Evolutionary conservation across 2,888 invertebrate genomes (phyloP).

Genomic region (Deroplatys truncata): DNA sequence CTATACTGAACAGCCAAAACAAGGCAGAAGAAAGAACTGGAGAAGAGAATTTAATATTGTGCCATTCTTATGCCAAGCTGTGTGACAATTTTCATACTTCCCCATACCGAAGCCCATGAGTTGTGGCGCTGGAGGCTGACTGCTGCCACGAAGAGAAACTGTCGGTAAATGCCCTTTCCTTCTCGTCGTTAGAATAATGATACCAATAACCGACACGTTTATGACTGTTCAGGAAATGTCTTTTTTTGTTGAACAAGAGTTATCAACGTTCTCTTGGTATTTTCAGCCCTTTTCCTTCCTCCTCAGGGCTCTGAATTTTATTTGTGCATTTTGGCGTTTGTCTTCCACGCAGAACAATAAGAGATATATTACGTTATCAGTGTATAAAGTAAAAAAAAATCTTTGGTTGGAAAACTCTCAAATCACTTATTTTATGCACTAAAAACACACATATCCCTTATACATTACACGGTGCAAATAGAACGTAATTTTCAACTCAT

Average conservation of each 20-base stretch:
- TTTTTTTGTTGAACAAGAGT: background rate
- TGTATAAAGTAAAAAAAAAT: no score
- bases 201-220: background rate
- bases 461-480: no score
- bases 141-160: background rate
- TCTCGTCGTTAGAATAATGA: background rate
- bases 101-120: background rate
- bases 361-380: no score
- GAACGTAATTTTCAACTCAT: no score
- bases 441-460: no score
- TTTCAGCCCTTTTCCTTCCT: background rate
- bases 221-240: background rate
- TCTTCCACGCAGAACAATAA: background rate
- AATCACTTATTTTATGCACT: no score
- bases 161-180: background rate
- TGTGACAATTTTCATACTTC: background rate
- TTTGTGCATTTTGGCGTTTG: background rate
- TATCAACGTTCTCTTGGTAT: background rate
- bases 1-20: background rate
- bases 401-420: no score
- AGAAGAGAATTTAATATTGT: background rate
- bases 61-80: background rate
- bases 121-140: background rate
- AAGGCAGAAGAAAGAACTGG: background rate
- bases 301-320: background rate